phyloP scores from a whole-genome alignment of 2,113 vertebrate species.

The Corythaixoides concolor region DNA sequence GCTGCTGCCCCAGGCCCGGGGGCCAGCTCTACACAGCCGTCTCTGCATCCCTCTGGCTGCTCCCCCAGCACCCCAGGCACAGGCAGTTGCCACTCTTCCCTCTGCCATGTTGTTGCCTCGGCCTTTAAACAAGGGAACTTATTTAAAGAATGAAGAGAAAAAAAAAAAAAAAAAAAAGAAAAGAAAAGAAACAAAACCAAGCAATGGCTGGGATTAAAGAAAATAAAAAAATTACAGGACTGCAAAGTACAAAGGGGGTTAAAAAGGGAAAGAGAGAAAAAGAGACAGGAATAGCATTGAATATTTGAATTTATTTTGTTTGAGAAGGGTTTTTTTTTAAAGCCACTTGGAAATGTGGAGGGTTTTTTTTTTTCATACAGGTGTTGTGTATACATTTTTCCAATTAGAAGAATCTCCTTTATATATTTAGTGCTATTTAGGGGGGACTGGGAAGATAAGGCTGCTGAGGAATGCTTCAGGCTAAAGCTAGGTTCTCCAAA shows the following conservation, averaged over 20 bases:
- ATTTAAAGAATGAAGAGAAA: neutral
- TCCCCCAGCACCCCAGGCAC: neutral
- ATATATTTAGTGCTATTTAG: conserved; percentile 61
- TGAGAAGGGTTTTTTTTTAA: neutral
- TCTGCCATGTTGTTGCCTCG: neutral
- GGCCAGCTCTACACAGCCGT: accelerated
- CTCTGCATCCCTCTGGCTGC: accelerated
- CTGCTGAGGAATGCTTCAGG: conserved; percentile 54
- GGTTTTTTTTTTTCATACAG: neutral
- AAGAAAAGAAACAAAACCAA: neutral
- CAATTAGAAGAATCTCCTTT: conserved; percentile 51
- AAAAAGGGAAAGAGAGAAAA: conserved; percentile 17
- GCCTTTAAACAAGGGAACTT: neutral
- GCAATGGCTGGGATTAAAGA: neutral
- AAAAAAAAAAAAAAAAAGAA: neutral
- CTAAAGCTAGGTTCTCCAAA: conserved; percentile 57
- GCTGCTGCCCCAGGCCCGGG: neutral
- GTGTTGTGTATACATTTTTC: conserved; percentile 48
- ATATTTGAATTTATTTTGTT: conserved; percentile 55
- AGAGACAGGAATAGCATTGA: neutral
- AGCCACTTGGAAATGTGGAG: neutral
- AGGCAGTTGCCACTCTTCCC: accelerated
- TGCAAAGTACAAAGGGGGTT: conserved; percentile 25
- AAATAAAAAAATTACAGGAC: conserved; percentile 1
- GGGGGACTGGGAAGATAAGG: conserved; percentile 34